Evolutionary conservation across 2,888 invertebrate genomes (phyloP), one percentile per base, ranked within the genome.

Genomic region (Neoscelio sp.): DNA sequence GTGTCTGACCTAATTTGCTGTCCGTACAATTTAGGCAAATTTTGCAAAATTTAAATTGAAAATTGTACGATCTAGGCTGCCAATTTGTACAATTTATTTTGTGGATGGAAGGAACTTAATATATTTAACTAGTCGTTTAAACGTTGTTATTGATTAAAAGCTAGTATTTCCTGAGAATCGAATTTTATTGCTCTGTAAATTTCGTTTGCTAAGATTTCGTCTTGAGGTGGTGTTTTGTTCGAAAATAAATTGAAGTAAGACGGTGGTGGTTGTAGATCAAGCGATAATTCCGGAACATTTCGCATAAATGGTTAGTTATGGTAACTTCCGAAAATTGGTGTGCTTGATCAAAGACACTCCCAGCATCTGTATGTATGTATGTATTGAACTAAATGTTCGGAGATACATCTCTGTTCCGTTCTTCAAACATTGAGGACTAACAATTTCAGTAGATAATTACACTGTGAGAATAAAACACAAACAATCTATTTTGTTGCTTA

Each of bases 21-120:
- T n/a, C n/a, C n/a, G n/a, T n/a, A n/a, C n/a, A 40, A 58, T 50
- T 60, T 50, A 38, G 40, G 50, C 60, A 42, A 42, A 70, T 60
- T 50, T 70, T 60, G 60, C 42, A 6, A 40, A n/a, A 60, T 70
- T 70, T 70, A 40, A 58, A 70, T 70, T 70, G 70, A 58, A 70
- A 60, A 60, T 70, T 40, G 18, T 2, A 13, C 46, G 48, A 48
- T 68, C 30, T 56, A 13, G 15, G 26, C 28, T 46, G 35, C 42
- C 17, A 52, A 70, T 60, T 60, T 50, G 60, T 50, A 68, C 58
- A 56, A 58, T 68, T 48, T 58, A 40, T 68, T 40, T 58, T 26
- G 20, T 3, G n/a, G 4, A 38, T 44, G 3, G 48, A 68, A 58
- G 20, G 40, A 18, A 23, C 7, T 48, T 3, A 42, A 33, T 33